A percentile compares a stretch with the other conserved stretches of the same genome.
These are phyloP conservation scores for Athene cunicularia DNA, from an alignment of 2,113 vertebrate genomes.

Conservation along the genomic window DNA sequence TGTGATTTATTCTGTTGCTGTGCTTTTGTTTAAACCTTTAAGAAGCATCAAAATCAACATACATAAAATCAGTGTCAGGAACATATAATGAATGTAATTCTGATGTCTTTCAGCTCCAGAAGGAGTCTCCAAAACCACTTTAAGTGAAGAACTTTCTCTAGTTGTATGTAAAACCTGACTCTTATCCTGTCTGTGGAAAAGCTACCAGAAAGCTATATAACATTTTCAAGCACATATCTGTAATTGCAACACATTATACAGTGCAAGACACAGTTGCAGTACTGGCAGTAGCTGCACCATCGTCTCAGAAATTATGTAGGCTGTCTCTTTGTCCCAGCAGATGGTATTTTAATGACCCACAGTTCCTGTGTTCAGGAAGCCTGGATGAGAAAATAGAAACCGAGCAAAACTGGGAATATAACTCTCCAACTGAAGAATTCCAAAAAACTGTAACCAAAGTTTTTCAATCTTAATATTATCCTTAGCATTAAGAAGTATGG, in stretches of 20 bases:
- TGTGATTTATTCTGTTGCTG: background rate
- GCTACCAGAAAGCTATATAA: background rate
- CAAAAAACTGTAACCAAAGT: background rate
- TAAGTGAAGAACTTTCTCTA: background rate
- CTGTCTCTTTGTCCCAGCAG: constrained; percentile 20
- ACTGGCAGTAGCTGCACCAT: background rate
- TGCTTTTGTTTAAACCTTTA: background rate
- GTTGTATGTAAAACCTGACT: background rate
- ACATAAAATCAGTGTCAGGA: background rate
- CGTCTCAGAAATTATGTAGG: constrained; percentile 12
- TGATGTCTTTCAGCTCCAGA: background rate
- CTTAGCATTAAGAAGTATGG: background rate
- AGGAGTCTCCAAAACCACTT: background rate
- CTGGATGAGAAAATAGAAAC: background rate
- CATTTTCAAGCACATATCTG: background rate
- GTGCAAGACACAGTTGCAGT: background rate
- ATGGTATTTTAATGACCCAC: constrained; percentile 26
- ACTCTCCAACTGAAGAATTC: background rate
- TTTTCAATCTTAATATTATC: background rate
- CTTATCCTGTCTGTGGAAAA: background rate
- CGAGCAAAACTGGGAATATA: background rate
- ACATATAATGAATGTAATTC: background rate
- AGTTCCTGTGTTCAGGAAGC: background rate
- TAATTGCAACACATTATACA: background rate
- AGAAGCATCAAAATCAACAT: background rate